These are phyloP conservation scores for Andinoacara biseriatus DNA, from an alignment of 2,113 vertebrate species.

Conservation along the genomic window DNA sequence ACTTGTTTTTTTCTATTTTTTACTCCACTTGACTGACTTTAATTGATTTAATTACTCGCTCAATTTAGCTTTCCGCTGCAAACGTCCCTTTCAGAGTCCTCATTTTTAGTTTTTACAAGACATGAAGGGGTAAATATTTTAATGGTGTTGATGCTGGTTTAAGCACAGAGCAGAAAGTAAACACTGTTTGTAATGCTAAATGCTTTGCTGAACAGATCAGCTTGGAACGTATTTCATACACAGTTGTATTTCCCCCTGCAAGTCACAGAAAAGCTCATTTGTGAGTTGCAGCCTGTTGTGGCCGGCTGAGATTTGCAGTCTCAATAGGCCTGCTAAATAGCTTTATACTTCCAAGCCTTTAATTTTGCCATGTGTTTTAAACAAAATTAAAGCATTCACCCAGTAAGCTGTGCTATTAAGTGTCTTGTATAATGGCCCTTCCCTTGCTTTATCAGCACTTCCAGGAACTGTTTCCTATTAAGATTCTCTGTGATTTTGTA, in stretches of 20 bases:
- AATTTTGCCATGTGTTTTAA: constrained; percentile 25
- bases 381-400: constrained; percentile 16
- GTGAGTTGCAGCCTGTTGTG: constrained; percentile 16
- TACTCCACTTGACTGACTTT: constrained; percentile 8
- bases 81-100: constrained; percentile 41
- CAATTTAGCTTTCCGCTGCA: constrained; percentile 49
- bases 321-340: constrained; percentile 24
- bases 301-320: constrained; percentile 26
- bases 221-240: not conserved
- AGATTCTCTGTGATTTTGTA: constrained; percentile 20
- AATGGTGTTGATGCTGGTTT: constrained; percentile 34
- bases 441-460: constrained; percentile 42
- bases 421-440: not conserved
- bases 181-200: constrained; percentile 62
- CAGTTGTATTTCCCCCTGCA: not conserved
- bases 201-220: constrained; percentile 29
- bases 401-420: not conserved
- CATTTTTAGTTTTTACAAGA: not conserved
- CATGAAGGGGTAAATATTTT: constrained; percentile 47
- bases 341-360: constrained; percentile 28
- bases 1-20: not conserved
- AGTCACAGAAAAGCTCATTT: constrained; percentile 39
- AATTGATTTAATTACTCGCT: constrained; percentile 60
- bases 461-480: not conserved
- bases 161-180: constrained; percentile 38